phyloP scores from a whole-genome alignment of 53 echinoderm and acorn worm species.

The Glandiceps talaboti region DNA sequence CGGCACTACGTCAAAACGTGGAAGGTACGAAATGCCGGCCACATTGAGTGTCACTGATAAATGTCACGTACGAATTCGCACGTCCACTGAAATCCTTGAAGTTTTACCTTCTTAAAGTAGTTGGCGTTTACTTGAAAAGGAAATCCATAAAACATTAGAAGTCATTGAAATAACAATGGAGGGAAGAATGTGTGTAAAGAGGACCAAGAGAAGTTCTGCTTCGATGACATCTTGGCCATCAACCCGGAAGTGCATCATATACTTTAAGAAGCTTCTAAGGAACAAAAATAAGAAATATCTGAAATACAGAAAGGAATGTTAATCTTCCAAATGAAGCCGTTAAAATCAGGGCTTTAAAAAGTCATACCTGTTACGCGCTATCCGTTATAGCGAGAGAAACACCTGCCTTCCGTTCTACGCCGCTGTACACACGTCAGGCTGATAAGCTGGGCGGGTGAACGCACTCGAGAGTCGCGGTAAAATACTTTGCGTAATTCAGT shows the following conservation, averaged over 20 bases:
- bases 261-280: background rate
- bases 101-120: background rate
- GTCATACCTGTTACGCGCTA: background rate
- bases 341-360: no score
- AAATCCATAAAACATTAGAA: background rate
- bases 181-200: background rate
- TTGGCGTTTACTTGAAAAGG: background rate
- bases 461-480: background rate
- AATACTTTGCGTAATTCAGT: background rate
- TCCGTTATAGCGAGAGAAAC: background rate
- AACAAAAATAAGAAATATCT: background rate
- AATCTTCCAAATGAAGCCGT: background rate
- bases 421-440: background rate
- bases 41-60: no score
- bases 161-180: background rate
- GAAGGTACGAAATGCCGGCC: no score
- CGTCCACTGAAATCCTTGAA: no score
- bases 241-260: background rate
- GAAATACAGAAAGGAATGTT: background rate
- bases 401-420: background rate
- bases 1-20: no score
- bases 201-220: background rate
- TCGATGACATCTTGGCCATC: background rate
- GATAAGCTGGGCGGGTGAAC: background rate
- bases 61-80: no score